Percentiles rank a stretch among this genome's conserved stretches.
Conservation (phyloP, 2,113 vertebrate genomes). For the Oxygymnocypris stewartii region DNA sequence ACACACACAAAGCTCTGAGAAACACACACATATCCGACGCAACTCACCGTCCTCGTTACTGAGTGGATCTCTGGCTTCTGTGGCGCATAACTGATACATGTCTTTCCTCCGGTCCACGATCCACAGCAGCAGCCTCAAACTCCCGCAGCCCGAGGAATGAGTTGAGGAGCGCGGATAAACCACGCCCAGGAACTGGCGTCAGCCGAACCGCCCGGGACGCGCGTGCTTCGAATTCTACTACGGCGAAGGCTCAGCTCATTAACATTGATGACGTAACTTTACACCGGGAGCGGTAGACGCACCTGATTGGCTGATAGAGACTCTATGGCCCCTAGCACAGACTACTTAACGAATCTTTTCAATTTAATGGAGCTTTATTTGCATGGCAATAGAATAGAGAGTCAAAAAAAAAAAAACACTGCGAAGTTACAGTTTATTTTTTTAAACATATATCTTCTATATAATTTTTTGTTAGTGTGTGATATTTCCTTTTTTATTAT, state of each 20-base stretch:
- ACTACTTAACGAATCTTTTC: not conserved
- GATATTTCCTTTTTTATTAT: not conserved
- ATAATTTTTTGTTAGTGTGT: not conserved
- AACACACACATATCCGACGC: not conserved
- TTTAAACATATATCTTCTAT: too few relatives aligned
- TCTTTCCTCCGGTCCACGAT: slow-evolving; percentile 57
- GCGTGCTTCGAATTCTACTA: not conserved
- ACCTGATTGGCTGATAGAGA: slow-evolving; percentile 1
- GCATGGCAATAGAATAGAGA: not conserved
- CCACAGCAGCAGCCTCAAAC: slow-evolving; percentile 32
- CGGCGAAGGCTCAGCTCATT: not conserved
- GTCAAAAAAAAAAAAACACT: not conserved
- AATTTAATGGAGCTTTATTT: not conserved
- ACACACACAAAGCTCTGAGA: not conserved
- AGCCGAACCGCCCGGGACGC: not conserved
- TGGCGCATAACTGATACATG: slow-evolving; percentile 66
- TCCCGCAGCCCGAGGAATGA: slow-evolving; percentile 11
- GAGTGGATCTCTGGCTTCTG: slow-evolving; percentile 60
- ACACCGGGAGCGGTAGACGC: not conserved
- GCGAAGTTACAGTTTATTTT: not conserved
- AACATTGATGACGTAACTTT: not conserved
- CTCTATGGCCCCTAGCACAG: too few relatives aligned
- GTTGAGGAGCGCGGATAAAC: slow-evolving; percentile 39
- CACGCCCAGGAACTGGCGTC: slow-evolving; percentile 54
- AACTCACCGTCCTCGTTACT: slow-evolving; percentile 63